Conservation (phyloP, 1,140 invertebrate species). For the Patella vulgata region DNA sequence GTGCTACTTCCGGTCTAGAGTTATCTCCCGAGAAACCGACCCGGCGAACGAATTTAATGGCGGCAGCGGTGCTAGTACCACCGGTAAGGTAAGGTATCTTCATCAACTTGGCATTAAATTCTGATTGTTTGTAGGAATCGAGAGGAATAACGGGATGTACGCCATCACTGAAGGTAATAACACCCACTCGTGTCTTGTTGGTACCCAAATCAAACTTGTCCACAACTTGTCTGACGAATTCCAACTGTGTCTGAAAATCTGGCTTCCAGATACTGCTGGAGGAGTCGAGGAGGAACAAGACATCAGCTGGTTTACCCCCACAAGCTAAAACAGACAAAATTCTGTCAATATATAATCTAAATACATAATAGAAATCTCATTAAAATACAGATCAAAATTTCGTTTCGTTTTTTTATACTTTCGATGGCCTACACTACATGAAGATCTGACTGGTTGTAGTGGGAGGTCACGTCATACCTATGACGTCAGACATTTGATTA, state of each 20-base stretch:
- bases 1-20: slow-evolving; percentile 26
- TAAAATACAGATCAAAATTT: no score
- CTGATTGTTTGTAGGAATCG: slow-evolving; percentile 11
- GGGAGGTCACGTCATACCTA: no score
- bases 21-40: slow-evolving; percentile 22
- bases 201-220: slow-evolving; percentile 42
- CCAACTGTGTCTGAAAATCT: slow-evolving; percentile 47
- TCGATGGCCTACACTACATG: no score
- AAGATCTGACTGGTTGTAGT: no score
- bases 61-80: slow-evolving; percentile 38
- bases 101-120: slow-evolving; percentile 9
- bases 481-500: no score
- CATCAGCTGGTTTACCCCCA: slow-evolving; percentile 52
- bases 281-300: slow-evolving; percentile 56
- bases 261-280: slow-evolving; percentile 52
- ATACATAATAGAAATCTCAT: no score
- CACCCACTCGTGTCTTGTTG: slow-evolving; percentile 40
- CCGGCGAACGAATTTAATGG: slow-evolving; percentile 30
- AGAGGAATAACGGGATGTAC: slow-evolving; percentile 35
- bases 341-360: not conserved
- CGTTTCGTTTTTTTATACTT: no score
- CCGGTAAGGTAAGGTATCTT: slow-evolving; percentile 30
- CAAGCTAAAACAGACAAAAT: slow-evolving; percentile 43
- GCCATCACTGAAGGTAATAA: slow-evolving; percentile 43
- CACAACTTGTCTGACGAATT: slow-evolving; percentile 48